phyloP scores from a whole-genome alignment of 2,113 vertebrate species.

The Megalops atlanticus region DNA sequence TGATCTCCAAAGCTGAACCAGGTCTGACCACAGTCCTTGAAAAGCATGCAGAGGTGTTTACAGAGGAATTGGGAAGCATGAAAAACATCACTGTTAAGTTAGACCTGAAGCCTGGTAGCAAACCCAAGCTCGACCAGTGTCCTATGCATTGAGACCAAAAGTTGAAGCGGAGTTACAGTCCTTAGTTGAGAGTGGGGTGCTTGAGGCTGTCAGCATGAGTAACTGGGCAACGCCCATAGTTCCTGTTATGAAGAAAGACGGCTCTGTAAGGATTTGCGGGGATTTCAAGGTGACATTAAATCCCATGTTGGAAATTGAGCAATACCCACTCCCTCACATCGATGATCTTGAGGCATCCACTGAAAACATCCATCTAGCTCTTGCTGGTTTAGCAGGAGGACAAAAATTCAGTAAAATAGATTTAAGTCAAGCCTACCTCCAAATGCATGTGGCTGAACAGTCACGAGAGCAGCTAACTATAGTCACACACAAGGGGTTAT shows the following conservation, averaged over 20 bases:
- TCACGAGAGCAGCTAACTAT: background rate
- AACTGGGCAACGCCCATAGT: conserved; percentile 26
- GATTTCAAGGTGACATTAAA: conserved; percentile 6
- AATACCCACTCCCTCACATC: conserved; percentile 5
- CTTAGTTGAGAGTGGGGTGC: background rate
- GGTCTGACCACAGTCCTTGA: too few relatives aligned
- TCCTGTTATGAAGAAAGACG: conserved; percentile 18
- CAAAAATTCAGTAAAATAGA: conserved; percentile 21
- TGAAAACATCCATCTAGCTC: too few relatives aligned
- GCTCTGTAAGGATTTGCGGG: background rate
- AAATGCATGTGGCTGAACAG: background rate
- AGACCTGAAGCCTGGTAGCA: background rate
- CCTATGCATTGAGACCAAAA: background rate
- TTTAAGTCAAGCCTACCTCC: too few relatives aligned
- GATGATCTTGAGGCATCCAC: too few relatives aligned
- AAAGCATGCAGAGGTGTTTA: too few relatives aligned
- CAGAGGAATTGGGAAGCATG: too few relatives aligned
- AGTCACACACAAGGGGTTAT: background rate
- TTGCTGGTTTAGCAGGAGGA: background rate
- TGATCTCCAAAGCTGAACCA: too few relatives aligned
- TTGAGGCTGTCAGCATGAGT: background rate
- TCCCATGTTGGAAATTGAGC: background rate
- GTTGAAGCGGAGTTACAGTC: conserved; percentile 11
- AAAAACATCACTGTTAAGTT: too few relatives aligned
- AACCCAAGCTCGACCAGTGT: conserved; percentile 2